Conservation (phyloP, 2,113 vertebrate genomes). For the Oenanthe oenanthe region DNA sequence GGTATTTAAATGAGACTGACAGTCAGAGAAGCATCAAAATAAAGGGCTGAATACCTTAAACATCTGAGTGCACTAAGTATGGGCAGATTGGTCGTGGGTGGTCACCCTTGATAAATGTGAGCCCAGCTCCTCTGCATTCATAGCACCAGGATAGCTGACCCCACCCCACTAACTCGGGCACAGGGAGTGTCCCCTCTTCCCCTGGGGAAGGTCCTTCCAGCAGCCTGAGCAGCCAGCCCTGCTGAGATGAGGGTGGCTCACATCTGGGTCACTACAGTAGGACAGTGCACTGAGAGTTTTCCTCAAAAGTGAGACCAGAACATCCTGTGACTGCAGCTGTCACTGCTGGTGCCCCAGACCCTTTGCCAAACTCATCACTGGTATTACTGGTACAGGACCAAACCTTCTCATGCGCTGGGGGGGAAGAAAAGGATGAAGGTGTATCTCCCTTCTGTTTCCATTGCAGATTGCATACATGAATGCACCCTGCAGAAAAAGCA, state of each 20-base stretch:
- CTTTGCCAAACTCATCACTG: background rate
- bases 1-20: background rate
- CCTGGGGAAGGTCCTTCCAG: background rate
- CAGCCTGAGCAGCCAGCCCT: background rate
- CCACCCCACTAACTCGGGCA: accelerated
- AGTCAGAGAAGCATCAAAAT: background rate
- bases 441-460: background rate
- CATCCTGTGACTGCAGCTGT: background rate
- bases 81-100: background rate
- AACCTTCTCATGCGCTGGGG: background rate
- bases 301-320: background rate
- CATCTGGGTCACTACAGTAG: background rate
- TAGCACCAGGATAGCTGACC: background rate
- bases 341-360: background rate
- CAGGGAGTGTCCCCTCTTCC: background rate
- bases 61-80: background rate
- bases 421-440: background rate
- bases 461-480: background rate
- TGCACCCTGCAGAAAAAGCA: background rate
- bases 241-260: background rate
- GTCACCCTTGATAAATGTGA: background rate
- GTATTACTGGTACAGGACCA: background rate
- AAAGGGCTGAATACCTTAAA: background rate
- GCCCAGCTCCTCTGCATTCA: background rate
- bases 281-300: background rate